Conservation (phyloP, 2,797 vertebrate genomes). For the Hephaestus fuliginosus region DNA sequence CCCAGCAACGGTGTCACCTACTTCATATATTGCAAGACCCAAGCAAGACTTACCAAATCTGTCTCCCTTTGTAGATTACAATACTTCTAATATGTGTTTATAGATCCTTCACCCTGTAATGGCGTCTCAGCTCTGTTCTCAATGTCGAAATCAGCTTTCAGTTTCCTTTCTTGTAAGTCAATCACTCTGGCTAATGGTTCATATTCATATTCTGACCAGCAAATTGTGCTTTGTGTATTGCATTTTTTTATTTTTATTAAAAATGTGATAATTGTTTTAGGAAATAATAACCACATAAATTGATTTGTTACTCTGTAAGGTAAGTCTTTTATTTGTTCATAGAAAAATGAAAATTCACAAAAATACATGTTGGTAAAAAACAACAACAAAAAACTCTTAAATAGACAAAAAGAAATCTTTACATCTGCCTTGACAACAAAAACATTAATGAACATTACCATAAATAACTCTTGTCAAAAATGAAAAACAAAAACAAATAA, state of each 20-base stretch:
- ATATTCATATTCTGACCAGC: no score
- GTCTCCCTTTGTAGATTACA: no score
- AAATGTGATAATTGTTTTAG: not conserved
- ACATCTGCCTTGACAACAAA: not conserved
- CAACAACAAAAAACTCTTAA: not conserved
- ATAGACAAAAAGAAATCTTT: not conserved
- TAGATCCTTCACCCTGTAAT: no score
- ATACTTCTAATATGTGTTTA: no score
- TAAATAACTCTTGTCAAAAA: not conserved
- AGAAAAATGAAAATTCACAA: not conserved
- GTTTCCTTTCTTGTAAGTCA: no score
- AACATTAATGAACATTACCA: not conserved
- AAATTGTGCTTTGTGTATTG: no score
- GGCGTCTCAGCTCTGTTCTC: no score
- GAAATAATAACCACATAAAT: not conserved
- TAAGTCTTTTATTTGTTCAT: constrained; percentile 19
- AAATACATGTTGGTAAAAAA: no score
- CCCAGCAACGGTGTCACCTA: constrained; percentile 3
- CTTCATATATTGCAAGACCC: constrained; percentile 25
- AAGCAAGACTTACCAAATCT: not conserved
- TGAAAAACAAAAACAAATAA: not conserved
- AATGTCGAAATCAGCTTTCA: no score
- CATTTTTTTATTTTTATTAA: not conserved
- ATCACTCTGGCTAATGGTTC: no score
- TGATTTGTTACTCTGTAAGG: not conserved